phyloP scores from a whole-genome alignment of 2,888 invertebrate genomes.

The Xanthorhoe spadicearia region DNA sequence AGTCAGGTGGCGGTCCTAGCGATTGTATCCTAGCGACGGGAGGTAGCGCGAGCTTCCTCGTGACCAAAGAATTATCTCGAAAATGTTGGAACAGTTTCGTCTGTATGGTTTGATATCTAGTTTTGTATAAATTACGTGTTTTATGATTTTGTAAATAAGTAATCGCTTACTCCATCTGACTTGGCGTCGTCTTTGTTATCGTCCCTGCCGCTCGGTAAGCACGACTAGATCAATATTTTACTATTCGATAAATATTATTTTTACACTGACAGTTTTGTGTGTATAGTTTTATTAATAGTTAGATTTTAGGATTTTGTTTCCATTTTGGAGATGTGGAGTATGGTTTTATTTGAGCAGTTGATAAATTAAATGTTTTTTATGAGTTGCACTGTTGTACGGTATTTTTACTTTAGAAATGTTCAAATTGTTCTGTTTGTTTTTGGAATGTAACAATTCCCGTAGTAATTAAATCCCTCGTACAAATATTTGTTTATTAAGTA shows the following conservation, averaged over 20 bases:
- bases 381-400: constrained; percentile 52
- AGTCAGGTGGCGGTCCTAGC: constrained; percentile 37
- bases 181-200: constrained; percentile 48
- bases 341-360: constrained; percentile 59
- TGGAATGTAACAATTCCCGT: background rate
- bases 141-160: constrained; percentile 58
- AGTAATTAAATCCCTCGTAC: background rate
- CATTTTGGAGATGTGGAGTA: constrained; percentile 58
- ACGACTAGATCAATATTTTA: constrained; percentile 60
- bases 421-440: background rate
- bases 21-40: no score
- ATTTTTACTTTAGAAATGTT: no score
- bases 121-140: constrained; percentile 48
- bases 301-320: constrained; percentile 44
- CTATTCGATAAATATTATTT: constrained; percentile 61
- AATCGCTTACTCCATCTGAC: constrained; percentile 57
- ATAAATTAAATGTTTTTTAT: constrained; percentile 53
- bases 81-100: constrained; percentile 40
- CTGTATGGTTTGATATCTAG: constrained; percentile 27
- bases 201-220: constrained; percentile 33
- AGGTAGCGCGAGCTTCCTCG: constrained; percentile 27
- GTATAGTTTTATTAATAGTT: constrained; percentile 53
- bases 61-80: constrained; percentile 43
- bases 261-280: constrained; percentile 61
- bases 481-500: background rate